Evolutionary conservation across 35 echinoderm and acorn worm species (phyloP), one percentile per base, ranked within the genome.

Genomic region (Stichopus chloronotus): DNA sequence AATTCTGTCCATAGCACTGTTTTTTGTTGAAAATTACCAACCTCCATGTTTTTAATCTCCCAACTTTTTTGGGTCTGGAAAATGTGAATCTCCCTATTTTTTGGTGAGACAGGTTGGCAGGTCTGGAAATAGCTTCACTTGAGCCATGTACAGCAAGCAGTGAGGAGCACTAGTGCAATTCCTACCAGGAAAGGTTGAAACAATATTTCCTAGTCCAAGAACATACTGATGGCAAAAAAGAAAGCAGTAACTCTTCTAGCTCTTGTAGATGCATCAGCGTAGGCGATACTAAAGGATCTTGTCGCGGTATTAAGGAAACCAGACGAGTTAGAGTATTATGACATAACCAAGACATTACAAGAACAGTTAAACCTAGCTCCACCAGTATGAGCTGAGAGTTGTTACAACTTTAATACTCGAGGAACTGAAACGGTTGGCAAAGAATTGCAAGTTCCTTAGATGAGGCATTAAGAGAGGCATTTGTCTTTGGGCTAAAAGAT

Each of bases 111-210:
- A 43, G 30, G 30, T 43, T 43, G 30, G 30, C 30, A 43, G 30
- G 30, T 43, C 30, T 43, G 30, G 30, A 43, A 43, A 43, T 43
- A 43, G 30, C 30, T 43, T 43, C 11, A 71, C 1, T 71, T 71
- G 65, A 71, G n/a, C 65, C 65, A 71, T 71, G n/a, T 4, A 71
- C 65, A 71, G 65, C 65, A 71, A 71, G 65, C 65, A 43, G 30
- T 43, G 30, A 43, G 30, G 65, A 71, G 65, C 11, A 71, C 11
- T n/a, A 71, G 65, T 71, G 65, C 1, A n/a, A 71, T 71, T 71
- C 4, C 65, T 71, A 71, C n/a, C 65, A 71, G 65, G 65, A 71
- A 71, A 71, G 65, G 65, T 71, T 71, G 65, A n/a, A 71, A 71
- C 65, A 71, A n/a, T 71, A 13, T n/a, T n/a, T 71, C 65, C 1